Conservation (phyloP, 2,888 invertebrate species). For the Megastigmus dorsalis region DNA sequence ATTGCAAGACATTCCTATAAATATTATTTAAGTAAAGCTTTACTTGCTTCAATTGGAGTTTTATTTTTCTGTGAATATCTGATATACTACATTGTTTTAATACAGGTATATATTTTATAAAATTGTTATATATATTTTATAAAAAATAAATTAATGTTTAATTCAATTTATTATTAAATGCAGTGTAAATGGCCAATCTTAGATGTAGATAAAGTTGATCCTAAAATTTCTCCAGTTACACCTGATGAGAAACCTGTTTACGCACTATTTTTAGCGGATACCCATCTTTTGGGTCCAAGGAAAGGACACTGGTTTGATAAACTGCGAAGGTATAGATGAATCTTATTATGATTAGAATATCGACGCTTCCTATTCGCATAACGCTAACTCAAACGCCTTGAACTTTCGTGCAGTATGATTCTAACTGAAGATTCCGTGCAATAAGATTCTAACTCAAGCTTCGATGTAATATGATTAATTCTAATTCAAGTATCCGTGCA, state of each 20-base stretch:
- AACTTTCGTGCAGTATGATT: too few species aligned
- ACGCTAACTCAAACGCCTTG: too few species aligned
- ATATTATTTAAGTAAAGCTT: slow-evolving; percentile 58
- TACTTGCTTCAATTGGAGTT: slow-evolving; percentile 62
- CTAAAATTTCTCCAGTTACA: slow-evolving; percentile 64
- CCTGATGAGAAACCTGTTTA: slow-evolving; percentile 77
- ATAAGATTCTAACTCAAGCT: too few species aligned
- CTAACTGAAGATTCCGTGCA: too few species aligned
- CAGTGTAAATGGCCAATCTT: slow-evolving; percentile 83
- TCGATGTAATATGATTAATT: too few species aligned
- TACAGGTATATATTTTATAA: too few species aligned
- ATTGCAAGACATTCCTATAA: slow-evolving; percentile 59
- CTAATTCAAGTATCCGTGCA: too few species aligned
- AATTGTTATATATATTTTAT: too few species aligned
- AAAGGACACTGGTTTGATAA: slow-evolving; percentile 98
- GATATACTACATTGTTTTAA: slow-evolving; percentile 85
- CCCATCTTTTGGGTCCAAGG: slow-evolving; percentile 89
- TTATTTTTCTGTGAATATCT: slow-evolving; percentile 85
- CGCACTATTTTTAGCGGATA: slow-evolving; percentile 93
- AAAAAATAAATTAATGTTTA: too few species aligned
- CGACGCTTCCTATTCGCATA: too few species aligned
- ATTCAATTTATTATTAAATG: too few species aligned
- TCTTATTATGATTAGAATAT: neutral
- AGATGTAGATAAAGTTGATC: slow-evolving; percentile 74
- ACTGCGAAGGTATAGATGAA: slow-evolving; percentile 79